Evolutionary conservation across 2,113 vertebrate genomes (phyloP).

Genomic region (Dromaius novaehollandiae): DNA sequence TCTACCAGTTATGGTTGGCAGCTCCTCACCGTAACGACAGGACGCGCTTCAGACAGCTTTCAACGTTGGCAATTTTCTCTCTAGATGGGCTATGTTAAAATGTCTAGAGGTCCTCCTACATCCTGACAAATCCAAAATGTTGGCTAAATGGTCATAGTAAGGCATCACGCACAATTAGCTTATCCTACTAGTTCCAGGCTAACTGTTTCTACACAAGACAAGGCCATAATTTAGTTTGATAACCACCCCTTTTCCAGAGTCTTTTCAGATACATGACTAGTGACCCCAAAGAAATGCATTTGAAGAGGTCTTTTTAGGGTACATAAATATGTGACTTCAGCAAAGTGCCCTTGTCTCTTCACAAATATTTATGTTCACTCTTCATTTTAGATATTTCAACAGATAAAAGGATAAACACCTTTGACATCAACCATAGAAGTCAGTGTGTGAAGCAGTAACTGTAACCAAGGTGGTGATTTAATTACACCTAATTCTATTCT

Average conservation of each 20-base stretch:
- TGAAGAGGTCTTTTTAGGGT: background rate
- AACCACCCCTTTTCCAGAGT: background rate
- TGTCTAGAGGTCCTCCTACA: background rate
- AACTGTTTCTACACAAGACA: background rate
- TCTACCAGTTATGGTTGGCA: background rate
- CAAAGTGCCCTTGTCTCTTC: too few species aligned
- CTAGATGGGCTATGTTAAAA: background rate
- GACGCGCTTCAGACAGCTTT: background rate
- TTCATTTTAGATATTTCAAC: background rate
- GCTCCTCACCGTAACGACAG: too few species aligned
- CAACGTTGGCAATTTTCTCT: background rate
- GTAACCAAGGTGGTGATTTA: background rate
- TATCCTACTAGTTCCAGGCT: background rate
- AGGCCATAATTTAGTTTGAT: background rate
- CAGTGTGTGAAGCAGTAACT: background rate
- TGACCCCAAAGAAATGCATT: background rate
- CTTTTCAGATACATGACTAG: background rate
- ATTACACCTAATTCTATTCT: too few species aligned
- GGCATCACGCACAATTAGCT: background rate
- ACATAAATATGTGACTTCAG: too few species aligned
- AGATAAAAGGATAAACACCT: background rate
- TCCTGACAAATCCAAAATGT: background rate
- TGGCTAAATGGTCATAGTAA: background rate
- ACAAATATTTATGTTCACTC: too few species aligned
- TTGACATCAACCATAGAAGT: background rate